Evolutionary conservation across 2,888 invertebrate species (phyloP), one percentile per base, ranked within the genome.

Genomic region (Spisula solida): DNA sequence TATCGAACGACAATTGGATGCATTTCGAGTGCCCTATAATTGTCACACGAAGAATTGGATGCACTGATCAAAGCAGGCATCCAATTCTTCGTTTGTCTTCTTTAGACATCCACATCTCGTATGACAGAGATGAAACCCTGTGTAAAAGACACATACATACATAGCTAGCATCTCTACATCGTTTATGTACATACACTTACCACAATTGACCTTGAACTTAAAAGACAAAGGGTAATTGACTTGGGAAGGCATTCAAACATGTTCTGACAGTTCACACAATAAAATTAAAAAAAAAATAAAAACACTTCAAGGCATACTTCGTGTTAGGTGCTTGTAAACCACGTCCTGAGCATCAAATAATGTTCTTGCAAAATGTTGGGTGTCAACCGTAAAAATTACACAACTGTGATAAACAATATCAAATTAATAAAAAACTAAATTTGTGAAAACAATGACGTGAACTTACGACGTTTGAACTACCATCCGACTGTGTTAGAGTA

Each of bases 391-490:
- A 75, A 75, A 75, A 75, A 10, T 66, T 25, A 75, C 75, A 75
- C 25, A 75, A 75, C 34, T 31, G 75, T 75, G 75, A 34, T 34
- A 75, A 75, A 75, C 75, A 75, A 75, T 75, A 75, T 75, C 75
- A 75, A 75, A 75, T 75, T 75, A 75, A 31, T 31, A 34, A 75
- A 75, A 70, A 75, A 75, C 60, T 31, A 75, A 75, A 75, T 75
- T 34, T 25, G 29, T 75, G 75, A 83, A 25, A 75, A 83, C 83
- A 83, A 83, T 83, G 83, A 48, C 29, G 51, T 47, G 29, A n/a
- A 87, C 85, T 90, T 90, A 90, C 88, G 82, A 86, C 79, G 83
- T 86, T 81, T 34, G 84, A 29, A 55, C 83, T 82, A 25, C 88
- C 90, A 78, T 87, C 88, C 55, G 86, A 88, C 90, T 85, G 81